Evolutionary conservation across 1,140 invertebrate species (phyloP).

Genomic region (Notospermus geniculatus): DNA sequence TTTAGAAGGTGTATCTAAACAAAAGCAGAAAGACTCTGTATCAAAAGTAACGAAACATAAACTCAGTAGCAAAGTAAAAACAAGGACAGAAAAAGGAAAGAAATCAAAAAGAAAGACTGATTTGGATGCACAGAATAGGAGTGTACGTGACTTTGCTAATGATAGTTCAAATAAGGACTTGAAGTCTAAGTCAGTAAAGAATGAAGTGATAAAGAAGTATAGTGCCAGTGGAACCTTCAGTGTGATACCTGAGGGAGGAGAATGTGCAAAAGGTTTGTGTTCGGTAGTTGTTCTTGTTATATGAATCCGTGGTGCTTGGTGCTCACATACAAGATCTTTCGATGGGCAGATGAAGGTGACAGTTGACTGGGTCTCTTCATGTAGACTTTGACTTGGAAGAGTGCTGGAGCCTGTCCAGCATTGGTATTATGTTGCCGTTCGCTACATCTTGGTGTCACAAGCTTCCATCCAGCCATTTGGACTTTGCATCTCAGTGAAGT

Average conservation of each 20-base stretch:
- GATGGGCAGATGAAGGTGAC: no score
- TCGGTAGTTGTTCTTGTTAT: no score
- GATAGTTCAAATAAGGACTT: background rate
- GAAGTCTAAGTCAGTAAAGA: background rate
- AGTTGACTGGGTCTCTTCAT: no score
- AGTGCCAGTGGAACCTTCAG: background rate
- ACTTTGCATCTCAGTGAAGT: no score
- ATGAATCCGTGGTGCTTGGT: no score
- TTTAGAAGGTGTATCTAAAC: conserved; percentile 5
- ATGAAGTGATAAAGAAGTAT: background rate
- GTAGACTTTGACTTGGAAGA: no score
- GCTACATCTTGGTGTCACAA: no score
- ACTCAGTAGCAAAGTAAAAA: conserved; percentile 1
- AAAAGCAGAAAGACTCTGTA: conserved; percentile 1
- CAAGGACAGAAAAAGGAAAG: conserved; percentile 5
- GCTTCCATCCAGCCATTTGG: no score
- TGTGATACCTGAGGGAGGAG: background rate
- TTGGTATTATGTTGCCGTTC: no score
- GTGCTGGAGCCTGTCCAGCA: no score
- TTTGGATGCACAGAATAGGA: conserved; percentile 1
- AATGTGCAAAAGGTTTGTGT: background rate
- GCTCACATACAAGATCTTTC: no score
- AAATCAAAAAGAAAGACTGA: conserved; percentile 5
- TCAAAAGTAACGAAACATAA: background rate
- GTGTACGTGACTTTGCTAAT: conserved; percentile 10